phyloP scores from a whole-genome alignment of 2,888 invertebrate species.

The Aphodius granarius region DNA sequence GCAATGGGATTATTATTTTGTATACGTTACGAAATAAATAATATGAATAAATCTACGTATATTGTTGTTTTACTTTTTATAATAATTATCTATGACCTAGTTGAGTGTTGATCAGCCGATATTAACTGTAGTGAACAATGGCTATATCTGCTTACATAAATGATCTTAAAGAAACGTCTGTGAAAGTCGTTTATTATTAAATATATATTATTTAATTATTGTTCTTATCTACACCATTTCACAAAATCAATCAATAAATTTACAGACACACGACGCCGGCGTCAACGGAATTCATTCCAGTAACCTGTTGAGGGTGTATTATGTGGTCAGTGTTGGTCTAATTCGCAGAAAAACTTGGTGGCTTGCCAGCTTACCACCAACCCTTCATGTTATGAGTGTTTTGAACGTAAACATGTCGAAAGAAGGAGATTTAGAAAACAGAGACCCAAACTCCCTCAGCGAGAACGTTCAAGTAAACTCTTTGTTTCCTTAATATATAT shows the following conservation, averaged over 20 bases:
- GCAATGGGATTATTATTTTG: constrained; percentile 31
- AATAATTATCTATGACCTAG: not conserved
- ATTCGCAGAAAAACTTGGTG: not conserved
- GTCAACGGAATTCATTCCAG: constrained; percentile 25
- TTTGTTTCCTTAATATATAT: not conserved
- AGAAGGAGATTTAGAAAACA: constrained; percentile 63
- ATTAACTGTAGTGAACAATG: not conserved
- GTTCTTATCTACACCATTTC: not conserved
- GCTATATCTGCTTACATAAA: not conserved
- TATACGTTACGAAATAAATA: constrained; percentile 1
- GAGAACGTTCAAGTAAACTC: constrained; percentile 67
- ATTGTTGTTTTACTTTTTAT: not conserved
- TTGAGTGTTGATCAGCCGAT: not conserved
- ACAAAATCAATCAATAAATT: constrained; percentile 34
- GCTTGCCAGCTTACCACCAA: not conserved
- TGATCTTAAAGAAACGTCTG: not conserved
- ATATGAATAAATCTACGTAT: not conserved
- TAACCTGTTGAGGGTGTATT: constrained; percentile 34
- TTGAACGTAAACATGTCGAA: constrained; percentile 43
- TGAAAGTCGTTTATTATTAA: too few species aligned
- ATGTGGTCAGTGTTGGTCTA: constrained; percentile 7
- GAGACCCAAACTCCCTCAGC: constrained; percentile 72
- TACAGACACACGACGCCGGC: constrained; percentile 34
- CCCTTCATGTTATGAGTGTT: too few species aligned
- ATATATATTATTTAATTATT: not conserved